These are phyloP conservation scores for Drosophila stalkeri DNA, from an alignment of 2,888 invertebrate species.

Conservation along the genomic window DNA sequence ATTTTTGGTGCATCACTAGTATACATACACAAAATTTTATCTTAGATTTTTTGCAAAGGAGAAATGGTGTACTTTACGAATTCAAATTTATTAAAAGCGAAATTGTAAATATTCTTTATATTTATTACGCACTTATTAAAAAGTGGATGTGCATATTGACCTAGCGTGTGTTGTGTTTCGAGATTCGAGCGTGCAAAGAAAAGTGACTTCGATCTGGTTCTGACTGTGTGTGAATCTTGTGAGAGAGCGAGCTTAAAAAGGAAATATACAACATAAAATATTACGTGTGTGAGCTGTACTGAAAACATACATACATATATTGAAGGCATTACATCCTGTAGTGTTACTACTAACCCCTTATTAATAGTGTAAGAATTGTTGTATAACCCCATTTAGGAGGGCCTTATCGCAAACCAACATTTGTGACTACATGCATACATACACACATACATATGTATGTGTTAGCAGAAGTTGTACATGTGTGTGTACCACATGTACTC, in stretches of 20 bases:
- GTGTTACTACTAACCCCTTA: conserved; percentile 68
- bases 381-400: conserved; percentile 71
- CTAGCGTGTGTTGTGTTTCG: conserved; percentile 71
- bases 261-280: conserved; percentile 62
- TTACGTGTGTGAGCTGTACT: conserved; percentile 74
- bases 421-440: conserved; percentile 37
- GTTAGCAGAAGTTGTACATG: conserved; percentile 12
- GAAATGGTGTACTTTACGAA: conserved; percentile 64
- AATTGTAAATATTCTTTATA: conserved; percentile 79
- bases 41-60: conserved; percentile 41
- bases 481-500: conserved; percentile 22
- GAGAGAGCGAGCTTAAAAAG: conserved; percentile 73
- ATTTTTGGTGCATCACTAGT: conserved; percentile 5
- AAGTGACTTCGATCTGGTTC: conserved; percentile 70
- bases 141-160: conserved; percentile 76
- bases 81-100: conserved; percentile 61
- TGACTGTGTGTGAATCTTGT: conserved; percentile 79
- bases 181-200: conserved; percentile 71
- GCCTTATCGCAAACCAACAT: conserved; percentile 46
- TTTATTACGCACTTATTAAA: conserved; percentile 73
- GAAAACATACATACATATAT: conserved; percentile 59
- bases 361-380: conserved; percentile 79
- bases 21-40: conserved; percentile 51
- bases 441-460: conserved; percentile 7
- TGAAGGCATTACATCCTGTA: conserved; percentile 68